phyloP scores from a whole-genome alignment of 92 coral and sea anemone species.

The Pocillopora meandrina region DNA sequence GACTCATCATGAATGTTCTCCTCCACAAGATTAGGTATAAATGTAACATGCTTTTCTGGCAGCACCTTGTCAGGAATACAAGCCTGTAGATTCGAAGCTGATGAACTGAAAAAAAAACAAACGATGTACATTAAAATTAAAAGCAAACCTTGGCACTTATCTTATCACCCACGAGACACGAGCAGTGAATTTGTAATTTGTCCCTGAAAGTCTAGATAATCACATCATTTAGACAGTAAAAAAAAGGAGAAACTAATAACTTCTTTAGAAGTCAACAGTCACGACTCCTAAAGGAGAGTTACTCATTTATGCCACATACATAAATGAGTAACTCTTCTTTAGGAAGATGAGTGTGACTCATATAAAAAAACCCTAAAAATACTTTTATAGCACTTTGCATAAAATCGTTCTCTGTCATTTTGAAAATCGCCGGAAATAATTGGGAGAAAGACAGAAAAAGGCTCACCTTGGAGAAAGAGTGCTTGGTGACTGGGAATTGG shows the following conservation, averaged over 20 bases:
- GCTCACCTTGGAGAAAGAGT: slow-evolving; percentile 76
- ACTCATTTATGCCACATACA: too few relatives aligned
- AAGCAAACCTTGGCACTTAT: too few relatives aligned
- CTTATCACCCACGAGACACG: too few relatives aligned
- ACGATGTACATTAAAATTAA: too few relatives aligned
- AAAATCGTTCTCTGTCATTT: too few relatives aligned
- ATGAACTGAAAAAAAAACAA: slow-evolving; percentile 59
- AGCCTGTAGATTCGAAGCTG: slow-evolving; percentile 64
- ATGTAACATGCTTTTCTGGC: slow-evolving; percentile 59
- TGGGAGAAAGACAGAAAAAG: neutral
- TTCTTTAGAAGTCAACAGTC: too few relatives aligned
- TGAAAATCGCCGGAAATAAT: neutral
- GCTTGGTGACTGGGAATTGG: slow-evolving; percentile 62
- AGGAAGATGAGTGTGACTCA: neutral
- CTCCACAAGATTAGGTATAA: slow-evolving; percentile 37
- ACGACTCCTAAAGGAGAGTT: too few relatives aligned
- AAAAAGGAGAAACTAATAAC: too few relatives aligned
- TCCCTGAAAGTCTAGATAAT: too few relatives aligned
- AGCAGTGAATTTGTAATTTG: too few relatives aligned
- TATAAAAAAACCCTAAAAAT: neutral
- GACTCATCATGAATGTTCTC: slow-evolving; percentile 29
- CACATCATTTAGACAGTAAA: too few relatives aligned
- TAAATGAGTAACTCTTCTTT: neutral
- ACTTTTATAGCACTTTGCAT: too few relatives aligned
- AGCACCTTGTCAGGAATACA: slow-evolving; percentile 44